Base-by-base conservation (phyloP, 2,797 vertebrate species). In the Ispidina picta region DNA sequence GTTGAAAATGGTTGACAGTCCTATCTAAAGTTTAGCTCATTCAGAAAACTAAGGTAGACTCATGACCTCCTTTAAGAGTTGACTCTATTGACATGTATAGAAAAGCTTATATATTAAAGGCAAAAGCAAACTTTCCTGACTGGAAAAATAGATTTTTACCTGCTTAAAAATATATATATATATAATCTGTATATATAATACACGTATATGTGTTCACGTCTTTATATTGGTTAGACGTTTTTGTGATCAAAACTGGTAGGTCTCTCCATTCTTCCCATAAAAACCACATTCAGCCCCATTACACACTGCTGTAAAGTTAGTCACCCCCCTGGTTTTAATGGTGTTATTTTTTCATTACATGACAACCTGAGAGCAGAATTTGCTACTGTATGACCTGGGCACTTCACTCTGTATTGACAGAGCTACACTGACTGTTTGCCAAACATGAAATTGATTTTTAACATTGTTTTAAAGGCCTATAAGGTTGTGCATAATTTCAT, bases 401-500 rank as follows among this genome's bases (percentile, higher is more conserved):
- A 58, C 77, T 91, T 94, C 97, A 81, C 71, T 95, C 73, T 2
- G 15, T 94, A 95, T 94, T 44, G 3, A 93, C 79, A 92, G 84
- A 95, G 90, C 56, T 28, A 89, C 25, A 6, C 58, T 86, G 93
- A 94, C 72, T 92, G 82, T 95, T 94, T 96, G 96, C 95, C 96
- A 97, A 96, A 96, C 95, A 72, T 21, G 2, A 89, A 96, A 97
- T 95, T 95, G 96, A 94, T 92, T 95, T 92, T 96, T 95, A 95
- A 96, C 93, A 64, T 96, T 95, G 96, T 95, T 97, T 97, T 96
- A 97, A 97, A 93, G 72, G 92, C 46, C 69, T 66, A 28, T 88
- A 94, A 96, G 96, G 92, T 76, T 69, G 83, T 92, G 88, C 90
- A 94, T 97, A 96, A 95, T 96, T 97, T 97, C 88, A 64, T 96